phyloP scores from a whole-genome alignment of 2,113 vertebrate species.

The Vireo altiloquus region DNA sequence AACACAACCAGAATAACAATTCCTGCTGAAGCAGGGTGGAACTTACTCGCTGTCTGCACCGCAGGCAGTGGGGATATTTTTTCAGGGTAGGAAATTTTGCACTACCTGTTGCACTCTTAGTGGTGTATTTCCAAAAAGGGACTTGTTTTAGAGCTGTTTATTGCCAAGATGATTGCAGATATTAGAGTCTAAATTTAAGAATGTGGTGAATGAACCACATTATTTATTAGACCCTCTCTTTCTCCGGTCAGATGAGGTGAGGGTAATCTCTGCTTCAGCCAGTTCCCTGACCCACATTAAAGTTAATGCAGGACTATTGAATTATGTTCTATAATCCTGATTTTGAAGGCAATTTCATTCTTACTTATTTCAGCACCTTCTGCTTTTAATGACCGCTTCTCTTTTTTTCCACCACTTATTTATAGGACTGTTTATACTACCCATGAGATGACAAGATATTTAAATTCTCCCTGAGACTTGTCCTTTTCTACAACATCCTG shows the following conservation, averaged over 20 bases:
- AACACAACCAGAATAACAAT: background rate
- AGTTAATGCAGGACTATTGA: background rate
- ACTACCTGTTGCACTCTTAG: background rate
- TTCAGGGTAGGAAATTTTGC: background rate
- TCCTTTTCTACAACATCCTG: background rate
- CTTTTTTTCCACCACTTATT: background rate
- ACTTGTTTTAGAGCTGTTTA: background rate
- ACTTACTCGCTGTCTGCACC: accelerated
- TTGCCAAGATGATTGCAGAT: background rate
- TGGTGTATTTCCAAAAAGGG: background rate
- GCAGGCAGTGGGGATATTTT: background rate
- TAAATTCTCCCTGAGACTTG: background rate
- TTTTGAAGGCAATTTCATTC: background rate
- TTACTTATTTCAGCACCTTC: background rate
- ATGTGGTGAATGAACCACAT: background rate
- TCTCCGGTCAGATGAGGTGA: background rate
- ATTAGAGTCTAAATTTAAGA: background rate
- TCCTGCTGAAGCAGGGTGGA: background rate
- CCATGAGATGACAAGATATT: background rate
- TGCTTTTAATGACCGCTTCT: background rate
- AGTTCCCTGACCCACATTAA: background rate
- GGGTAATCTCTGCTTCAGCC: background rate
- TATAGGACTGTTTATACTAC: background rate
- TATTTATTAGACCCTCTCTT: background rate
- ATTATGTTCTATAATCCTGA: background rate